Conservation (phyloP, 2,113 vertebrate species). For the Anoplopoma fimbria region DNA sequence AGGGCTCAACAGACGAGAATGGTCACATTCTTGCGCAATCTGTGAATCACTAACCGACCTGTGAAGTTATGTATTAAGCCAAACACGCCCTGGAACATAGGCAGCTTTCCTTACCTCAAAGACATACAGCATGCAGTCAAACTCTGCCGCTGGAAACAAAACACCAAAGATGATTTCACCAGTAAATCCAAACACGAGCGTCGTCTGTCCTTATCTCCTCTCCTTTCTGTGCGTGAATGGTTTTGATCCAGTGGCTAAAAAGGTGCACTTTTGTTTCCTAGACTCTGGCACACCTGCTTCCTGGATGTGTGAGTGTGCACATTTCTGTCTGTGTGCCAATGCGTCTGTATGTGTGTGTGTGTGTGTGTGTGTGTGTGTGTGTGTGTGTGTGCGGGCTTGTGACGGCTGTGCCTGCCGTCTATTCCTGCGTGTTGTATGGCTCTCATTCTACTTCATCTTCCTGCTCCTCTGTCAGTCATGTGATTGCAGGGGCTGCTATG, state of each 20-base stretch:
- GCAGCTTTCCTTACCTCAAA: constrained; percentile 59
- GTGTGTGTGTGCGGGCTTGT: constrained; percentile 36
- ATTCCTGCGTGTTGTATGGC: constrained; percentile 70
- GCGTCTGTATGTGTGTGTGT: constrained; percentile 20
- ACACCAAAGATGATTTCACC: constrained; percentile 19
- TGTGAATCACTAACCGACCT: constrained; percentile 20
- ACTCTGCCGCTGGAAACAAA: constrained; percentile 43
- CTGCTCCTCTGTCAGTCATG: constrained; percentile 79
- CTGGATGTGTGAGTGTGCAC: constrained; percentile 26
- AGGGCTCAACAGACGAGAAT: constrained; percentile 40
- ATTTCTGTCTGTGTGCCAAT: constrained; percentile 14
- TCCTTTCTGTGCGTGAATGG: constrained; percentile 3
- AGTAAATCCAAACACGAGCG: constrained; percentile 38
- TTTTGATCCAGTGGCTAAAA: constrained; percentile 27
- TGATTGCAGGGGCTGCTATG: constrained; percentile 55
- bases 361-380: neutral
- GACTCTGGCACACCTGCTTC: constrained; percentile 53
- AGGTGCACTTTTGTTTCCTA: constrained; percentile 21
- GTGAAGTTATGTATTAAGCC: constrained; percentile 46
- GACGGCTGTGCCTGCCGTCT: constrained; percentile 49
- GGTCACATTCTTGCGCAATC: constrained; percentile 52
- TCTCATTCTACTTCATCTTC: constrained; percentile 78
- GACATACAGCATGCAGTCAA: constrained; percentile 38
- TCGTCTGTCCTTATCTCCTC: constrained; percentile 16
- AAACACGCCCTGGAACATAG: constrained; percentile 39